phyloP scores from a whole-genome alignment of 2,113 vertebrate species.

The Melanostigma gelatinosum region DNA sequence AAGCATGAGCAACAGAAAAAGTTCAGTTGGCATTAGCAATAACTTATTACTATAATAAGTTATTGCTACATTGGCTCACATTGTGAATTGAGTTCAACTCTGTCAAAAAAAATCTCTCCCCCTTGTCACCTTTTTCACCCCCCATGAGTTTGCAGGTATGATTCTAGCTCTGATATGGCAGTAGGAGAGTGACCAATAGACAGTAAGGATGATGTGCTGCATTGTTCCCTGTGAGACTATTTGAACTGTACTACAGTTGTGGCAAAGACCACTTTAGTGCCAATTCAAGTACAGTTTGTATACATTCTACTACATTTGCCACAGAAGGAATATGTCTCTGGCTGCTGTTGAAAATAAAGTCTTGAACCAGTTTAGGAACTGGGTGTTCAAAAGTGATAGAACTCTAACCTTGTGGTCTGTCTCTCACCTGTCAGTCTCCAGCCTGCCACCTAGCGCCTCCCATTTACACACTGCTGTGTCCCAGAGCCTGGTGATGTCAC shows the following conservation, averaged over 20 bases:
- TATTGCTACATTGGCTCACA: too few relatives aligned
- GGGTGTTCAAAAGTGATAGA: background rate
- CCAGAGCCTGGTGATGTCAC: slow-evolving; percentile 94
- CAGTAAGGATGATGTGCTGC: background rate
- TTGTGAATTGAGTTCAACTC: too few relatives aligned
- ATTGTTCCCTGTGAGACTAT: background rate
- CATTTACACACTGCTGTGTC: slow-evolving; percentile 88
- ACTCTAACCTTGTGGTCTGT: background rate
- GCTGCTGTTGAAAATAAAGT: background rate
- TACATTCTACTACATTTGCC: background rate
- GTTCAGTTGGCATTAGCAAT: too few relatives aligned
- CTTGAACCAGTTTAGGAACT: background rate
- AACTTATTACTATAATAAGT: background rate
- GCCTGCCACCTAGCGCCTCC: slow-evolving; percentile 84
- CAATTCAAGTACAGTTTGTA: background rate
- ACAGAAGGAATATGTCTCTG: background rate
- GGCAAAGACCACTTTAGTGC: background rate
- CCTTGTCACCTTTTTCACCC: too few relatives aligned
- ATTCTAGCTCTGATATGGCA: background rate
- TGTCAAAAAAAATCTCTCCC: too few relatives aligned
- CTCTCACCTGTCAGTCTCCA: slow-evolving; percentile 74
- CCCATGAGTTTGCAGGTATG: too few relatives aligned
- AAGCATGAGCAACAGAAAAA: background rate
- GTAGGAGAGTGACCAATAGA: background rate
- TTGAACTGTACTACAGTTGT: background rate